Base-by-base conservation (phyloP, 1,140 invertebrate species). In the Musca domestica region DNA sequence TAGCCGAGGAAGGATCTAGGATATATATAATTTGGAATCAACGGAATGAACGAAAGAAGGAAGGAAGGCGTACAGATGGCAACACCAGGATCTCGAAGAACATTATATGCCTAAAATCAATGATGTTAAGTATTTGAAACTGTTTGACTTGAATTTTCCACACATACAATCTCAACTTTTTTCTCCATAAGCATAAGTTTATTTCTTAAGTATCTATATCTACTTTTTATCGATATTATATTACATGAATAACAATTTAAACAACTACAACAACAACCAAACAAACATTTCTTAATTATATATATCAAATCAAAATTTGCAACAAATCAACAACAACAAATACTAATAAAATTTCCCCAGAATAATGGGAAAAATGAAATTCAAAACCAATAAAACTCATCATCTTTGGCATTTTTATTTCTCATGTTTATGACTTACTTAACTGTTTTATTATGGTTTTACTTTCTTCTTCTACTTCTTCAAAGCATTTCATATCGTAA, bases 261-360 rank as follows among this genome's bases (percentile, higher is more conserved):
- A 49, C 20, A 22, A 54, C 20, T 30, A 61, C 19, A 61, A 61
- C 48, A 51, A 51, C 56, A 61, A 61, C n/a, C n/a, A n/a, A 41
- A 27, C 56, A 61, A 61, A 34, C 30, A 61, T 61, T 61, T 61
- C 27, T 27, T n/a, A 61, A 61, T 61, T 58, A 51, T 56, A 54
- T 52, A 17, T 19, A 61, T 61, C 34, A 61, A 41, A 61, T 61
- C 30, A 61, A 61, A 61, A 61, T 34, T 61, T 23, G 27, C 30
- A 61, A 34, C 34, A 61, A 61, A 34, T 23, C 34, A 19, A 34
- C 27, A 61, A 34, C 56, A 34, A 61, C 30, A 54, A 54, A 34
- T 34, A 61, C 56, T 61, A 27, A 25, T 61, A 34, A 61, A 54
- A 58, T 15, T 27, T 41, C 12, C 34, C 34, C 6, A 10, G 10